Evolutionary conservation across 2,888 invertebrate genomes (phyloP), one percentile per base, ranked within the genome.

Genomic region (Plebejus anna): DNA sequence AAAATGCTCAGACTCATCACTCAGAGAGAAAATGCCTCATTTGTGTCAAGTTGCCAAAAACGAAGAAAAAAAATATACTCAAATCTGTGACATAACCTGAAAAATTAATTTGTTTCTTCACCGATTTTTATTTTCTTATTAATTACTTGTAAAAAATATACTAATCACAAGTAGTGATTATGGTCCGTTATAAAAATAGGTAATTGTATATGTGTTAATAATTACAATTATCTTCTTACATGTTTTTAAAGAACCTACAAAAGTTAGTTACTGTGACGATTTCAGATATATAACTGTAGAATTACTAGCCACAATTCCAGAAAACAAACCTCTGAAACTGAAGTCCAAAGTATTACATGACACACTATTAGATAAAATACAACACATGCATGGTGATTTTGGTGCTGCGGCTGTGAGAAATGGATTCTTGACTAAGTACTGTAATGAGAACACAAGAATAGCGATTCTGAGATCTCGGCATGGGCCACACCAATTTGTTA

Each of bases 361-460:
- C 75, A 94, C 95, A 0, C 87, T 97, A 75, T 83, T 95, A 28
- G 88, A 91, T 38, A 95, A 95, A 88, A 95, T 97, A 16, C 95
- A 96, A 83, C 95, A 95, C 82, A 85, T 96, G 77, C 96, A 96
- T 87, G 97, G 97, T 0, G 97, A 97, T 84, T 97, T 96, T 86
- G 97, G 97, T 11, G 89, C 94, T 55, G 97, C 97, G 9, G 94
- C 96, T 1, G 94, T 96, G 7, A 95, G 95, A 83, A 91, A 95
- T 77, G 97, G 97, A 38, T 96, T 97, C 82, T 90, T 95, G 84
- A 96, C 96, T 38, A 97, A 97, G 91, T 97, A 97, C 89, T 97
- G 96, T 84, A 97, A 97, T 88, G 95, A 95, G 80, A 94, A 95
- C 78, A 97, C 97, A 0, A 95, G 95, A 89, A 96, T 97, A 81